Evolutionary conservation across 2,888 invertebrate genomes (phyloP), one percentile per base, ranked within the genome.

Genomic region (Corbicula japonica): DNA sequence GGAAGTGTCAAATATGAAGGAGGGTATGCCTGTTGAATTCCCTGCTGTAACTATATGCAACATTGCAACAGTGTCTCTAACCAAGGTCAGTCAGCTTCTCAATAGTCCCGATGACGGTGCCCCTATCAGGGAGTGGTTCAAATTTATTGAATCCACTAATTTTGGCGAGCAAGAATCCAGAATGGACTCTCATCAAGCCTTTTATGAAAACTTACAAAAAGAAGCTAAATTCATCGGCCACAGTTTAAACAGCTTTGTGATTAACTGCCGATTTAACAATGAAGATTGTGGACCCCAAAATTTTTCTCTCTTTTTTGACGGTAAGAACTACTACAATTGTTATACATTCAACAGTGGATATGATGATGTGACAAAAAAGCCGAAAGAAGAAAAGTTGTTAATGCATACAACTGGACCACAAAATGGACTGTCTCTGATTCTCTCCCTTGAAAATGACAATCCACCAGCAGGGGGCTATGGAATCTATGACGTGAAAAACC

Each of bases 11-110:
- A 88, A 90, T 70, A 90, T 91, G 86, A 89, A 89, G 61, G 88
- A 91, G 66, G 89, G 90, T 58, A 91, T 90, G 89, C 90, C 89
- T 0, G 90, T 91, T 21, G 89, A 90, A 71, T 92, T 90, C 69
- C 92, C 92, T 2, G 87, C 91, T 0, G 88, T 92, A 0, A 90
- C 92, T 5, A 84, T 92, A 41, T 92, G 92, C 72, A 92, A 92
- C 82, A 90, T 89, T n/a, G 89, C 88, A 30, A 88, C 91, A 6
- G 87, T 90, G 38, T 91, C 92, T 21, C 68, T 88, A 50, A 84
- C 90, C 5, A 89, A 90, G 70, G 72, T 89, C 21, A 86, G 88
- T 6, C 61, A 83, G 21, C 61, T 86, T 10, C 69, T 90, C 41
- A 68, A 76, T 38, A 62, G 38, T 32, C 69, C 69, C 8, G 41